Evolutionary conservation across 2,797 vertebrate species (phyloP).

Genomic region (Pteronotus mesoamericanus): DNA sequence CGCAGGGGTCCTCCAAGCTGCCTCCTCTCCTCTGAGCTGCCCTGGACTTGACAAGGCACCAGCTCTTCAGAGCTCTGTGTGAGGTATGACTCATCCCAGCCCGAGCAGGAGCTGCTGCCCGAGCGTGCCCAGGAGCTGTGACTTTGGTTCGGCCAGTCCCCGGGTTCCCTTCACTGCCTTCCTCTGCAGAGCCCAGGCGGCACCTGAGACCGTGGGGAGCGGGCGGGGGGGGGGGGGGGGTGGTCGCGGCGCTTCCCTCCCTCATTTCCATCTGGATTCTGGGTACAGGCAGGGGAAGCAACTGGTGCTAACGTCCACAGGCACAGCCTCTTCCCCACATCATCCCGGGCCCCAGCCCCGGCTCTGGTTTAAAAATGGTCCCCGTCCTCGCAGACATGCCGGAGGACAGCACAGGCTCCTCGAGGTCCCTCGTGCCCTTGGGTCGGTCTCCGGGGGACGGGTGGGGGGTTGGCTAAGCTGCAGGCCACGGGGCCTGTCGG

Average conservation of each 20-base stretch:
- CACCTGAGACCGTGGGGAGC: fast-evolving
- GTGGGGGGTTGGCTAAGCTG: not conserved
- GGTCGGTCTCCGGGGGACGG: not conserved
- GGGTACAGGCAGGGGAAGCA: fast-evolving
- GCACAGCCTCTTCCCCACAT: not conserved
- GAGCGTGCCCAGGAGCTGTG: fast-evolving
- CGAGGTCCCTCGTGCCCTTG: fast-evolving
- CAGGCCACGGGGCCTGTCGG: not conserved
- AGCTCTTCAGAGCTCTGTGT: fast-evolving
- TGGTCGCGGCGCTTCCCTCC: fast-evolving
- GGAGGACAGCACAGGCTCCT: not conserved
- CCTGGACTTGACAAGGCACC: fast-evolving
- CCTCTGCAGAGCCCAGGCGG: not conserved
- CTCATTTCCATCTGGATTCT: not conserved
- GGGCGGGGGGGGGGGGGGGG: too few species aligned
- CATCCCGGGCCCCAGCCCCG: not conserved
- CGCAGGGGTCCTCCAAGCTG: not conserved
- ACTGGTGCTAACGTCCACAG: fast-evolving
- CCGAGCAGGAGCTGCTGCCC: fast-evolving
- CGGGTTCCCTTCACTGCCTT: not conserved
- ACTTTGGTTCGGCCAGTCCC: not conserved
- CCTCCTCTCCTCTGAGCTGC: not conserved
- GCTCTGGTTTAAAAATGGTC: not conserved
- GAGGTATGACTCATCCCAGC: fast-evolving
- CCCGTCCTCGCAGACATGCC: fast-evolving